phyloP scores from a whole-genome alignment of 2,113 vertebrate genomes.

The Labeo rohita region DNA sequence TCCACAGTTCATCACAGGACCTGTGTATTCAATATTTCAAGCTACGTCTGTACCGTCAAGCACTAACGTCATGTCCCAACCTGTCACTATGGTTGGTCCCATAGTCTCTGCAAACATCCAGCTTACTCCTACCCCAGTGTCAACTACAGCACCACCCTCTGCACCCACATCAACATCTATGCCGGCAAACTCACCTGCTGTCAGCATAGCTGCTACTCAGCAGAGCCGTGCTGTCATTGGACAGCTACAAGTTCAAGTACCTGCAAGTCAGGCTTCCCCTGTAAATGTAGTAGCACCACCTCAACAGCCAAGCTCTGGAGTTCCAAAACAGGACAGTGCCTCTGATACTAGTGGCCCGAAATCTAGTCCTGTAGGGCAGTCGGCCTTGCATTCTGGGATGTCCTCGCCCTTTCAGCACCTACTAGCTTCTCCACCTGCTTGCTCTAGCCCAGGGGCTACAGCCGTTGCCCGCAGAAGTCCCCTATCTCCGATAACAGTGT shows the following conservation, averaged over 20 bases:
- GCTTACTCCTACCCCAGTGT: constrained; percentile 78
- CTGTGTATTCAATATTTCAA: constrained; percentile 93
- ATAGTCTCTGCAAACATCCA: constrained; percentile 90
- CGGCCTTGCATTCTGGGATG: constrained; percentile 65
- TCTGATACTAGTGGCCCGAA: constrained; percentile 73
- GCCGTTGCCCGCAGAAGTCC: constrained; percentile 81
- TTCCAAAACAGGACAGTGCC: constrained; percentile 75
- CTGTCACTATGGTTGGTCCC: constrained; percentile 87
- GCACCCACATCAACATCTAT: constrained; percentile 65
- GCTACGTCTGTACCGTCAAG: constrained; percentile 71
- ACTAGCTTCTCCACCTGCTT: constrained; percentile 80
- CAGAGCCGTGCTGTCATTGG: constrained; percentile 76
- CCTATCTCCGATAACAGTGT: constrained; percentile 76
- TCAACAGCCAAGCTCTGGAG: constrained; percentile 62
- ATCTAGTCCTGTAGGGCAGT: constrained; percentile 71
- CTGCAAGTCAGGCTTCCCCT: constrained; percentile 72
- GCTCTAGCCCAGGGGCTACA: constrained; percentile 81
- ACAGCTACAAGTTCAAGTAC: constrained; percentile 76
- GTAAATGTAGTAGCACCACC: constrained; percentile 59
- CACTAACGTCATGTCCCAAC: constrained; percentile 86
- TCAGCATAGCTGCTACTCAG: constrained; percentile 75
- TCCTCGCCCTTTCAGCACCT: constrained; percentile 76
- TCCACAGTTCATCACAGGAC: constrained; percentile 86
- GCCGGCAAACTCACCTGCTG: constrained; percentile 62
- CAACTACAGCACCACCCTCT: constrained; percentile 57